Evolutionary conservation across 2,888 invertebrate genomes (phyloP), one percentile per base, ranked within the genome.

Genomic region (Phaonia tiefii): DNA sequence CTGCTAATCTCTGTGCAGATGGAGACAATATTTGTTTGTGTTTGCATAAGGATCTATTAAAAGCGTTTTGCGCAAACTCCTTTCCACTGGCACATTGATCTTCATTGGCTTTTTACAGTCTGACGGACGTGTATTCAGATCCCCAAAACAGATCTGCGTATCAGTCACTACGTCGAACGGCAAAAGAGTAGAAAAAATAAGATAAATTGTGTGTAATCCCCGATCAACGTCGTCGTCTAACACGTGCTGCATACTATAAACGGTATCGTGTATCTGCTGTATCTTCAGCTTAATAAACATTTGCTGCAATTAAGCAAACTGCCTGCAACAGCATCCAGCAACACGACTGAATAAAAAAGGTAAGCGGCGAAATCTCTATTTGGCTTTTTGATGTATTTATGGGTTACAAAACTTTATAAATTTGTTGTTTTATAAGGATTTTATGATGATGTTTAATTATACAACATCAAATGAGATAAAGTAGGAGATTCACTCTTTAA

Each of bases 141-240:
- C 22, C 11, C 54, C 25, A 20, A 10, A 51, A 22, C n/a, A 39
- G 51, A 67, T 69, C 5, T 69, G 39, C 39, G 54, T 54, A 60
- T 39, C 58, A 10, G 8, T 22, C 25, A 20, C 39, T n/a, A n/a
- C n/a, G n/a, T n/a, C 2, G 3, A 20, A 17, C 31, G 31, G 31
- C 26, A 51, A 46, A 31, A 17, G n/a, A 51, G 65, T 39, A 58
- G 25, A 56, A 67, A 37, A 60, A 71, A 75, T 46, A 71, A 78
- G 81, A 81, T 81, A 78, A 81, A 81, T 81, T 81, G 80, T 81
- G 69, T 44, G 56, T 54, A 56, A 51, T 26, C 44, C 20, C 37
- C 54, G 56, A 26, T 54, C 20, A 15, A 1, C 1, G n/a, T n/a
- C n/a, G n/a, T 20, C 60, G n/a, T 31, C 26, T 51, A 75, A 81